A percentile compares a stretch with the other conserved stretches of the same genome.
These are phyloP conservation scores for Acrobasis suavella DNA, from an alignment of 2,888 invertebrate genomes.

Conservation along the genomic window DNA sequence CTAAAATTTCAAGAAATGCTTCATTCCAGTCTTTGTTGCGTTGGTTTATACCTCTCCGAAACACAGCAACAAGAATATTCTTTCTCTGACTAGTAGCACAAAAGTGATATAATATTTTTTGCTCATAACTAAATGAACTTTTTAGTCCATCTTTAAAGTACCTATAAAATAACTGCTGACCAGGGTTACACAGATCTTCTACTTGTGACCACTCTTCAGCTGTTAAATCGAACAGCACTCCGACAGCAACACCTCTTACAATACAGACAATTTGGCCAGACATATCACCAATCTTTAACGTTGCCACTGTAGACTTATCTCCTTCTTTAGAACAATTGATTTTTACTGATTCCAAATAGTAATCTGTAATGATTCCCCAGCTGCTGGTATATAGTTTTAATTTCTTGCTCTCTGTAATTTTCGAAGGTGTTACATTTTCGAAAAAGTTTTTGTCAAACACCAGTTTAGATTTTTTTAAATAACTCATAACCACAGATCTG, in stretches of 20 bases:
- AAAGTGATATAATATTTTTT: conserved; percentile 74
- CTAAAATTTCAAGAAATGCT: conserved; percentile 61
- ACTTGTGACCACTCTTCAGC: conserved; percentile 62
- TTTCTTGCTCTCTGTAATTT: conserved; percentile 58
- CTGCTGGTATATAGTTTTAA: conserved; percentile 53
- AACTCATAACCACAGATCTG: conserved; percentile 18
- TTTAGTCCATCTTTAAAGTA: conserved; percentile 69
- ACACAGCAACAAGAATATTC: conserved; percentile 58
- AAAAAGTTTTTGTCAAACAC: conserved; percentile 39
- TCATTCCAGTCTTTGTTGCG: conserved; percentile 63
- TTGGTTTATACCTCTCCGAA: conserved; percentile 57
- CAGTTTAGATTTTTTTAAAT: conserved; percentile 2
- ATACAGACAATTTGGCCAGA: conserved; percentile 67
- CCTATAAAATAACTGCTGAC: conserved; percentile 71
- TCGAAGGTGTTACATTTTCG: conserved; percentile 50
- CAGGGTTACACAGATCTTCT: conserved; percentile 55
- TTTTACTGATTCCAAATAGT: conserved; percentile 72
- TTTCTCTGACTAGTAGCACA: conserved; percentile 61
- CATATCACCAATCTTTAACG: conserved; percentile 61
- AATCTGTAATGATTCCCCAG: conserved; percentile 70
- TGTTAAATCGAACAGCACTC: conserved; percentile 62
- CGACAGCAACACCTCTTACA: conserved; percentile 57
- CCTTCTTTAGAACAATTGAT: conserved; percentile 52
- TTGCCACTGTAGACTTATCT: conserved; percentile 53
- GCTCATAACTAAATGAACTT: conserved; percentile 56